Percentiles rank a stretch among this genome's conserved stretches.
phyloP scores from a whole-genome alignment of 1,140 invertebrate species.

The Harpegnathos saltator region DNA sequence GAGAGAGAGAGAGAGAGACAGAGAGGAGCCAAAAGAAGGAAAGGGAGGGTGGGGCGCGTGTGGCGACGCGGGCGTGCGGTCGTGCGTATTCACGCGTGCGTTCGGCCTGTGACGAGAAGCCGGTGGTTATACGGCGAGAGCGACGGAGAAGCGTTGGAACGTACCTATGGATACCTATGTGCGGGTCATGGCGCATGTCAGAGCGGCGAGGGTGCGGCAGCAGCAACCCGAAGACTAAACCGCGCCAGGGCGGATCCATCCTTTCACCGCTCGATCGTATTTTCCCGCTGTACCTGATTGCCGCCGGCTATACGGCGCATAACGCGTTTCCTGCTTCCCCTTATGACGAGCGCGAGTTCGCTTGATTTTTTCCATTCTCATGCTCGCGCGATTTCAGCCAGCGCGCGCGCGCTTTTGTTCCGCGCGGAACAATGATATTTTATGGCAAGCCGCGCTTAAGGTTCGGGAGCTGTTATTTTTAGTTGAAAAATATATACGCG shows the following conservation, averaged over 20 bases:
- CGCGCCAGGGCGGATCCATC: conserved; percentile 66
- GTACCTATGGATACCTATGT: conserved; percentile 69
- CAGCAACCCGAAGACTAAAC: conserved; percentile 66
- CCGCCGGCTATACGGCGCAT: not conserved
- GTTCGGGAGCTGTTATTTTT: not conserved
- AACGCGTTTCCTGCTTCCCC: not conserved
- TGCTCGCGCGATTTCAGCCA: conserved; percentile 10
- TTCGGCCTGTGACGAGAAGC: conserved; percentile 15
- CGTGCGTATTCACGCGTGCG: conserved; percentile 17
- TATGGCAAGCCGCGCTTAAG: not conserved
- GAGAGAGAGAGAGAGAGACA: not conserved
- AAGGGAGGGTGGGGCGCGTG: not conserved
- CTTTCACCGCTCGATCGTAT: conserved; percentile 62
- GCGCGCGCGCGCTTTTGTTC: not conserved
- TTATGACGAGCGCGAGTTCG: too few species aligned
- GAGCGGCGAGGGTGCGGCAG: conserved; percentile 79
- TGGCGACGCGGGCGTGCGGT: not conserved
- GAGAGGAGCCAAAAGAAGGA: not conserved
- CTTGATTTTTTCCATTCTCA: not conserved
- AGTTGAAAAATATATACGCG: not conserved
- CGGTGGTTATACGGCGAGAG: not conserved
- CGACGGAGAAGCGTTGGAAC: conserved; percentile 1
- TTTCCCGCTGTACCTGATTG: conserved; percentile 49
- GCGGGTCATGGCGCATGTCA: conserved; percentile 82
- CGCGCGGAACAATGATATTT: not conserved